Conservation (phyloP, 92 coral and sea anemone species). For the Pocillopora grandis region DNA sequence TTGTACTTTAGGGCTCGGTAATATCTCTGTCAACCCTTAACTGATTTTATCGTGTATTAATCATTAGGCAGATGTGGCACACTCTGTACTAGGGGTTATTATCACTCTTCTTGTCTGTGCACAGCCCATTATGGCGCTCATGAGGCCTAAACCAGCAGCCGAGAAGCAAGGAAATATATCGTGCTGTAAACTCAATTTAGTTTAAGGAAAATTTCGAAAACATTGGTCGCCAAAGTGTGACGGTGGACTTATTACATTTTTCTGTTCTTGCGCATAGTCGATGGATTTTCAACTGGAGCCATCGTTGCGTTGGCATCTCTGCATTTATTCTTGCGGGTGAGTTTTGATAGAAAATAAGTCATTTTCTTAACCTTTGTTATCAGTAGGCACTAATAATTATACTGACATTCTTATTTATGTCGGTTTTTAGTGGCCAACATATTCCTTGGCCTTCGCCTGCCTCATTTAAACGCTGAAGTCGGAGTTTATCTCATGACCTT, state of each 20-base stretch:
- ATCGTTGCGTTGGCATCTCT: conserved; percentile 57
- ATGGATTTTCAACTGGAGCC: conserved; percentile 64
- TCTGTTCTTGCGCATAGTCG: conserved; percentile 38
- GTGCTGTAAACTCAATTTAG: neutral
- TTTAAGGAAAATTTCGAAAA: no score
- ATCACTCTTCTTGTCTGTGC: conserved; percentile 49
- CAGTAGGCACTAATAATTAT: no score
- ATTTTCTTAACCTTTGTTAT: neutral
- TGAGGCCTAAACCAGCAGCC: conserved; percentile 56
- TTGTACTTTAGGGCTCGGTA: neutral
- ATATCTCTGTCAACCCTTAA: neutral
- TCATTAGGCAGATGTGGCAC: conserved; percentile 46
- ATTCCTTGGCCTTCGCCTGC: conserved; percentile 64
- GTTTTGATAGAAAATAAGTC: neutral
- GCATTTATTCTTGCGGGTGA: conserved; percentile 56
- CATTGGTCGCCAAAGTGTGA: no score
- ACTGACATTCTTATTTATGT: neutral
- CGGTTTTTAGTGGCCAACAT: conserved; percentile 57
- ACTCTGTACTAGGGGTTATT: conserved; percentile 54
- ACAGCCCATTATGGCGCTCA: conserved; percentile 64
- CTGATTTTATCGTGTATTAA: neutral
- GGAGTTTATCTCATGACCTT: conserved; percentile 58
- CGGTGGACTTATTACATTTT: neutral
- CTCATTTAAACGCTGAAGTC: conserved; percentile 43
- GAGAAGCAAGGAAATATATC: neutral